phyloP scores from a whole-genome alignment of 2,797 vertebrate species.

The Carduelis carduelis region DNA sequence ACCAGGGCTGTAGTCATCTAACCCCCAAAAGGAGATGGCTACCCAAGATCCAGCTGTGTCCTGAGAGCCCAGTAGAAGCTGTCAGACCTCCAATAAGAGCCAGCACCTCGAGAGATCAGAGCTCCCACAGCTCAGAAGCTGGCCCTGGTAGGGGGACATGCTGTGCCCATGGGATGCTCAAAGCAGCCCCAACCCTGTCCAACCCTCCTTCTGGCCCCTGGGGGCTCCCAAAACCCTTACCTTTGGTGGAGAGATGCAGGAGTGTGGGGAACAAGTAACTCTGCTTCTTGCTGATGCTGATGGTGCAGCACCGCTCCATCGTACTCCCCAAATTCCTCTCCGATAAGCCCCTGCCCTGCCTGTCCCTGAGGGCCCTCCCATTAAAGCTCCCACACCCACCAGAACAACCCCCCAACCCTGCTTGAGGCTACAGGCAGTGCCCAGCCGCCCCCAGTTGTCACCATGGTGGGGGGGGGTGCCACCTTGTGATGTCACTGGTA shows the following conservation, averaged over 20 bases:
- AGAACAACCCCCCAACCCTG: neutral
- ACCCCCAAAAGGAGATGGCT: neutral
- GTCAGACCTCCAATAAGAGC: neutral
- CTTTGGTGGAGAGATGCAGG: neutral
- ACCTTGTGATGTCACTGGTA: neutral
- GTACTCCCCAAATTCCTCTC: neutral
- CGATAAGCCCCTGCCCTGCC: accelerated
- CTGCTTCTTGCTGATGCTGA: neutral
- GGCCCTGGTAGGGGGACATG: neutral
- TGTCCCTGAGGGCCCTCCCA: neutral
- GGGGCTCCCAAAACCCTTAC: neutral
- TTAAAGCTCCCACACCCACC: neutral
- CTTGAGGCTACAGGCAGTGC: neutral
- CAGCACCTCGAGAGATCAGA: neutral
- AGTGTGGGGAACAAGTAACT: neutral
- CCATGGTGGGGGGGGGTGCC: too few relatives aligned
- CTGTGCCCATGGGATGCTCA: neutral
- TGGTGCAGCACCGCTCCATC: neutral
- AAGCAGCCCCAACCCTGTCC: neutral
- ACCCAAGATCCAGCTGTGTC: neutral
- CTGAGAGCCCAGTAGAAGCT: neutral
- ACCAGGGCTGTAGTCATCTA: neutral
- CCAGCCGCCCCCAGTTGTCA: neutral
- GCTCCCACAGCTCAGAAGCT: neutral
- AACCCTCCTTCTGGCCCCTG: neutral